Evolutionary conservation across 2,113 vertebrate genomes (phyloP).

Genomic region (Enhydra lutris): DNA sequence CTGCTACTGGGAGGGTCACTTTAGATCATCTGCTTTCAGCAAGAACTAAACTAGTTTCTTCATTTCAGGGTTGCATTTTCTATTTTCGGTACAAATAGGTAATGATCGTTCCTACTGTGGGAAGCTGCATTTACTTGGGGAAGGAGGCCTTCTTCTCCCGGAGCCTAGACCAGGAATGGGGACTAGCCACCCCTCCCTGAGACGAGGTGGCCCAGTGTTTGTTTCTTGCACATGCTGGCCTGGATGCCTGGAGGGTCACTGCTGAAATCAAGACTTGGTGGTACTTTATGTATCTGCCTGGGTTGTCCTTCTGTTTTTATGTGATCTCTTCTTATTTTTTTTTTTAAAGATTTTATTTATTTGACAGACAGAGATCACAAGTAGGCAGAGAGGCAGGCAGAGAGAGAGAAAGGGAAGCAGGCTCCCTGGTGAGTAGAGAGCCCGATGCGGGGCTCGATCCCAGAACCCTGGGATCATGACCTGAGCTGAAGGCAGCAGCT

Average conservation of each 20-base stretch:
- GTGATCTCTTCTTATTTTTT: not conserved
- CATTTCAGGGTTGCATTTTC: not conserved
- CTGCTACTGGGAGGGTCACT: not conserved
- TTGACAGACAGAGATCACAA: too few species aligned
- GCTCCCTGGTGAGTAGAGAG: too few species aligned
- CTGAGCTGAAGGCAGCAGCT: too few species aligned
- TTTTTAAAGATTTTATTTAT: too few species aligned
- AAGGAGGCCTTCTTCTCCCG: not conserved
- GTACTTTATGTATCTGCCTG: not conserved
- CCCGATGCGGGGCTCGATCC: too few species aligned
- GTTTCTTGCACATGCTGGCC: not conserved
- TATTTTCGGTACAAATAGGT: not conserved
- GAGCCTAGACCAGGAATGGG: not conserved
- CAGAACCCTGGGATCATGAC: too few species aligned
- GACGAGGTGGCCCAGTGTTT: fast-evolving
- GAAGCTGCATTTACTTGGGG: not conserved
- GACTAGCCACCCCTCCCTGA: not conserved
- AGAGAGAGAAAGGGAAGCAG: too few species aligned
- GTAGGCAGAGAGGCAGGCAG: too few species aligned
- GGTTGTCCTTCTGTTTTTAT: not conserved
- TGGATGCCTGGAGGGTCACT: not conserved
- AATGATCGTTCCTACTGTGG: not conserved
- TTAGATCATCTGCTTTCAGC: not conserved
- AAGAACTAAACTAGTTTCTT: not conserved
- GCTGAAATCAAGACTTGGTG: not conserved